A percentile compares a stretch with the other conserved stretches of the same genome.
Conservation (phyloP, 2,888 invertebrate genomes). For the Fragum whitleyi region DNA sequence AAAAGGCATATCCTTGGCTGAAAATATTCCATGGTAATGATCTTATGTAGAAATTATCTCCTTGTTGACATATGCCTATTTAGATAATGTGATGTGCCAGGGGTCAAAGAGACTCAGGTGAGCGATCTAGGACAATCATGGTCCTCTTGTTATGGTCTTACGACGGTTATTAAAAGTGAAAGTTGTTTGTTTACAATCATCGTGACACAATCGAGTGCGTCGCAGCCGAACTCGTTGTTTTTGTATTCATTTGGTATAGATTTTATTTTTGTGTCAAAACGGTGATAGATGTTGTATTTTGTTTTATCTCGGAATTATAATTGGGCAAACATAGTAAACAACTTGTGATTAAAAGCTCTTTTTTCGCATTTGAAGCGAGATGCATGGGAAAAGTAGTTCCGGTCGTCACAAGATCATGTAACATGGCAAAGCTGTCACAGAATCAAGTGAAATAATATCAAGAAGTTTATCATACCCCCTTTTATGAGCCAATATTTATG, state of each 20-base stretch:
- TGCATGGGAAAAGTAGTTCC: background rate
- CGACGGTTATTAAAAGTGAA: background rate
- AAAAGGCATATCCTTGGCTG: too few species aligned
- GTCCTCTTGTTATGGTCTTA: too few species aligned
- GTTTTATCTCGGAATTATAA: background rate
- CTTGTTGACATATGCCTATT: too few species aligned
- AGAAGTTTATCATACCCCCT: background rate
- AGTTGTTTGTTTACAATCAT: background rate
- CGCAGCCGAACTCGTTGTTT: background rate
- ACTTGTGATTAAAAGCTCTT: background rate
- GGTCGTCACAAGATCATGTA: background rate
- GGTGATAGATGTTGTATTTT: background rate
- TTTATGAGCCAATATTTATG: background rate
- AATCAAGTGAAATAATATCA: background rate
- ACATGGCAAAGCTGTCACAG: background rate
- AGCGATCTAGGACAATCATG: too few species aligned
- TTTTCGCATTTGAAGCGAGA: background rate
- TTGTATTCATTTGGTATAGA: background rate
- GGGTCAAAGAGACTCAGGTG: too few species aligned
- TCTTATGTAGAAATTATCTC: too few species aligned
- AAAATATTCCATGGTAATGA: too few species aligned
- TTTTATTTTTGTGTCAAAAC: background rate
- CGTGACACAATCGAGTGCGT: background rate
- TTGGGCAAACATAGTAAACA: background rate
- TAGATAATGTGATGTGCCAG: too few species aligned